Base-by-base conservation (phyloP, 2,113 vertebrate genomes). In the Paratilapia polleni region DNA sequence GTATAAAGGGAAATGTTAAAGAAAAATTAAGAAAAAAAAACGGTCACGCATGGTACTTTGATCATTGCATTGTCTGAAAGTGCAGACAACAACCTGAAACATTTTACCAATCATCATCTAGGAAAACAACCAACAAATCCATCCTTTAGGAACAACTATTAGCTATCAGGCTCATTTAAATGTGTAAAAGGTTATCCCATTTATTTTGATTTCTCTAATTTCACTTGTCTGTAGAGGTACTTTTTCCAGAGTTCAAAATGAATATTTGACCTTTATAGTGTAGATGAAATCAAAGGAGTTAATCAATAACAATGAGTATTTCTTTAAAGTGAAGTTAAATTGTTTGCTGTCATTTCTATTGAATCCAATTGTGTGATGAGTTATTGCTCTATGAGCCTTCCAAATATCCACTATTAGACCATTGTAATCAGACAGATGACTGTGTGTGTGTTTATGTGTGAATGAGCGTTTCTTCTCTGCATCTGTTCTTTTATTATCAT, bases 281-380 rank as follows among this genome's bases (percentile, higher is more conserved):
- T 49, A 5, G 24, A 11, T 14, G 28, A 52, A 49, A 17, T 49
- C 5, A 5, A 49, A 5, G 5, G 4, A 6, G 47, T 24, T 17
- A 47, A 68, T 19, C 38, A 4, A 19, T 68, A 68, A 24, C n/a
- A 24, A 13, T 43, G 24, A 13, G 2, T 43, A 20, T 6, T 66
- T 24, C 36, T 24, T 66, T 43, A 66, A 66, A 9, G n/a, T 15
- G 36, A 38, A 43, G 64, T 47, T 47, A 70, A 15, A 70, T 47
- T 49, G 64, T 19, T 70, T 70, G 41, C 24, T 70, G 4, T 49
- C 2, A 70, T 52, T 6, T 31, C 28, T 20, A 20, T 52, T 2
- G 2, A 60, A 4, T 38, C 1, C 19, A 5, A 0, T 4, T 19
- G 1, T 28, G 1, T 19, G 7, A 2, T 61, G 8, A 20, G 20